Evolutionary conservation across 2,113 vertebrate genomes (phyloP).

Genomic region (Terrapene triunguis): DNA sequence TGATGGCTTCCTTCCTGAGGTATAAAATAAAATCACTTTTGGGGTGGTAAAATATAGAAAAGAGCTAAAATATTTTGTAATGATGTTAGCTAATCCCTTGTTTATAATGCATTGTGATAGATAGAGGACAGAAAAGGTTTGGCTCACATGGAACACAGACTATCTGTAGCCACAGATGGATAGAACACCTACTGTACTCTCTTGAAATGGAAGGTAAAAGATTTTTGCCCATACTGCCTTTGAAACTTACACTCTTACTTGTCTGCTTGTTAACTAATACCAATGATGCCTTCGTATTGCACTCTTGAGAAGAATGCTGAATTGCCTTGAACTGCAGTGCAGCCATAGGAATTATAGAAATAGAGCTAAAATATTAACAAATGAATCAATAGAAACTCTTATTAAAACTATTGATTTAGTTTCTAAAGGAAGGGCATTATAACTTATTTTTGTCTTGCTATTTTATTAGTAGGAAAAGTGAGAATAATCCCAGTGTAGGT

Average conservation of each 20-base stretch:
- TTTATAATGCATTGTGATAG: not conserved
- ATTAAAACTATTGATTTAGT: not conserved
- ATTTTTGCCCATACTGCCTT: not conserved
- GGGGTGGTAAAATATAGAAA: not conserved
- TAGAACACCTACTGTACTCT: not conserved
- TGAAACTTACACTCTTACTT: not conserved
- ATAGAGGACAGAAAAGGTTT: not conserved
- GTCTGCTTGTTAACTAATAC: not conserved
- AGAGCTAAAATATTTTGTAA: not conserved
- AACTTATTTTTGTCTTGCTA: not conserved
- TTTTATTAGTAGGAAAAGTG: accelerated
- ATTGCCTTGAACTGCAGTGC: not conserved
- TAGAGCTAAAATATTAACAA: not conserved
- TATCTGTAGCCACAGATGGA: not conserved
- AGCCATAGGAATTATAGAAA: not conserved
- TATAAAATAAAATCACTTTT: not conserved
- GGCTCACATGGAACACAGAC: not conserved
- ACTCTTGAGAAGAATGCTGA: not conserved
- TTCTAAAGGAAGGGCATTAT: not conserved
- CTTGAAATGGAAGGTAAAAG: not conserved
- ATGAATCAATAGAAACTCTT: not conserved
- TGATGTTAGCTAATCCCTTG: not conserved
- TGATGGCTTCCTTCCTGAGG: not conserved
- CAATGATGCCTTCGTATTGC: not conserved
- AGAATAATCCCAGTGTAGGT: not conserved